phyloP scores from a whole-genome alignment of 2,888 invertebrate genomes.

The Drosophila pegasa region DNA sequence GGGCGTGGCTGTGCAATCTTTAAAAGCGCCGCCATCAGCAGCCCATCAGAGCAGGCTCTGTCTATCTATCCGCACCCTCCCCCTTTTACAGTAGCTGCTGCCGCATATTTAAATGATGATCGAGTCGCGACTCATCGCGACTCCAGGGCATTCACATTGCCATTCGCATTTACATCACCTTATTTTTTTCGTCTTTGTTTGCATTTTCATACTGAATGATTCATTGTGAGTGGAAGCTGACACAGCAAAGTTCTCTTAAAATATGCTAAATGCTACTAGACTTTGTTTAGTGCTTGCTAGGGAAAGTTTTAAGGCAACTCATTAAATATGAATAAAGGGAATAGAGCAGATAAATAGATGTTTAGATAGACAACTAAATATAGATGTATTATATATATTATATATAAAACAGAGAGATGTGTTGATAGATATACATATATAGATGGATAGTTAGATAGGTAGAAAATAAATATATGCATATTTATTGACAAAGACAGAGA shows the following conservation, averaged over 20 bases:
- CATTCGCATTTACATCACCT: slow-evolving; percentile 23
- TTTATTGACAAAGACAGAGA: too few species aligned
- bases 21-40: slow-evolving; percentile 58
- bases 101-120: slow-evolving; percentile 64
- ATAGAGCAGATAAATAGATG: too few species aligned
- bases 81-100: slow-evolving; percentile 43
- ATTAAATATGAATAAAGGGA: neutral
- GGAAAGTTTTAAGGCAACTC: neutral
- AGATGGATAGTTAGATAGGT: too few species aligned
- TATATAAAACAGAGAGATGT: too few species aligned
- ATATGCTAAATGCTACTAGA: neutral
- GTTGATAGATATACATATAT: too few species aligned
- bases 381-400: too few species aligned
- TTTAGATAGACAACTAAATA: too few species aligned
- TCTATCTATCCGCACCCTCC: neutral
- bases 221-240: neutral
- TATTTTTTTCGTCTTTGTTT: neutral
- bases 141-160: slow-evolving; percentile 24
- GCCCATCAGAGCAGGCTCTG: slow-evolving; percentile 22
- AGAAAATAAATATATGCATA: too few species aligned
- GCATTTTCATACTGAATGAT: slow-evolving; percentile 25
- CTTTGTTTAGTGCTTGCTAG: neutral
- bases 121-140: slow-evolving; percentile 21
- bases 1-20: slow-evolving; percentile 23
- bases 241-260: neutral